Base-by-base conservation (phyloP, 2,888 invertebrate species). In the Schrankia costaestrigalis region DNA sequence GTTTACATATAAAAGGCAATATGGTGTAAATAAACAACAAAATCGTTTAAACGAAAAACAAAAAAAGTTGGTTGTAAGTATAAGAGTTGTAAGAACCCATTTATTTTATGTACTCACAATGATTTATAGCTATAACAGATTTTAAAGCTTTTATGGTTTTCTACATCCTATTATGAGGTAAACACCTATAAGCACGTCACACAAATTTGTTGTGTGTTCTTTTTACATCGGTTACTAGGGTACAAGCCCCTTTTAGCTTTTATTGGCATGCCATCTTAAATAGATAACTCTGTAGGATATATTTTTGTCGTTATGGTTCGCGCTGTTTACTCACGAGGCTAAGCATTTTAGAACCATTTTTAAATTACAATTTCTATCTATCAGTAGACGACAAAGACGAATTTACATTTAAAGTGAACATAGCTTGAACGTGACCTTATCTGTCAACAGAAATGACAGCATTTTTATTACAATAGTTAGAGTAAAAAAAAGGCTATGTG, bases 11-110 rank as follows among this genome's bases (percentile, higher is more conserved):
- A 31, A 41, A 45, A 24, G 18, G 17, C 9, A 11, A 36, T 11
- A 44, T 27, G 31, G 15, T 25, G 41, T 46, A 54, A 44, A 54
- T 55, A 58, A 50, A 55, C 41, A 53, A 29, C 31, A 32, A 37
- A 48, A 40, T 42, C 34, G 17, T 27, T 31, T 47, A 34, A 58
- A 56, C 28, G 27, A 42, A 41, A 36, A 27, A 33, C 11, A 31
- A 32, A 39, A 38, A 15, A n/a, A n/a, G n/a, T n/a, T n/a, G n/a
- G n/a, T n/a, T n/a, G n/a, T n/a, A n/a, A n/a, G n/a, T n/a, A n/a
- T n/a, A n/a, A n/a, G n/a, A 26, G 38, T 26, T 31, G 10, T 39
- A 30, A 39, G 27, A 34, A 30, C 3, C 26, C 26, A 9, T 39
- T 39, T 34, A 39, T 33, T 12, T n/a, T n/a, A n/a, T n/a, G n/a